A percentile compares a stretch with the other conserved stretches of the same genome.
These are phyloP conservation scores for Agrotis exclamationis DNA, from an alignment of 2,888 invertebrate species.

Conservation along the genomic window DNA sequence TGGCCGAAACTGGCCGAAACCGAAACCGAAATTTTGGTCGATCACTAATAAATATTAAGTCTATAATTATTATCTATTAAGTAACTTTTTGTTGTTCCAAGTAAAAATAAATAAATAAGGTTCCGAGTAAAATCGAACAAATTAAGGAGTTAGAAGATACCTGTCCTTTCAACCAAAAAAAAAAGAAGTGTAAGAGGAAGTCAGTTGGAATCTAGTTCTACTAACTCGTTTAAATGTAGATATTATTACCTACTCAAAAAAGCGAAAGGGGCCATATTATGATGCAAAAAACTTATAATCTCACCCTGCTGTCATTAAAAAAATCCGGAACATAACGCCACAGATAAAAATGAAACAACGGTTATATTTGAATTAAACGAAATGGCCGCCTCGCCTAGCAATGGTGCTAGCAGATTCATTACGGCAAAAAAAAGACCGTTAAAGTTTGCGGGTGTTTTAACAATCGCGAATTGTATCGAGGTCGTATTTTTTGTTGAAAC, in stretches of 20 bases:
- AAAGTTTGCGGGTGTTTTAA: constrained; percentile 62
- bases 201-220: background rate
- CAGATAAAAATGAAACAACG: constrained; percentile 45
- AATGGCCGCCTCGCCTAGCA: constrained; percentile 28
- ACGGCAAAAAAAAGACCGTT: constrained; percentile 66
- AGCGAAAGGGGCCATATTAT: constrained; percentile 13
- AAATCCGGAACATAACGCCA: constrained; percentile 19
- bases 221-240: no score
- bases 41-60: background rate
- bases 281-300: background rate
- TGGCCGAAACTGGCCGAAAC: no score
- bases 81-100: no score
- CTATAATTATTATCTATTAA: no score
- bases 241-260: background rate
- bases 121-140: background rate
- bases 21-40: no score
- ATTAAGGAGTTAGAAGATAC: background rate
- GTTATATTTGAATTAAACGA: constrained; percentile 44
- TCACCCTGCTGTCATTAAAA: background rate
- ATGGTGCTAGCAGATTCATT: constrained; percentile 46
- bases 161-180: background rate
- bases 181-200: background rate
- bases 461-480: constrained; percentile 63
- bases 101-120: no score
- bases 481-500: constrained; percentile 62